Evolutionary conservation across 2,113 vertebrate species (phyloP), one percentile per base, ranked within the genome.

Genomic region (Neogobius melanostomus): DNA sequence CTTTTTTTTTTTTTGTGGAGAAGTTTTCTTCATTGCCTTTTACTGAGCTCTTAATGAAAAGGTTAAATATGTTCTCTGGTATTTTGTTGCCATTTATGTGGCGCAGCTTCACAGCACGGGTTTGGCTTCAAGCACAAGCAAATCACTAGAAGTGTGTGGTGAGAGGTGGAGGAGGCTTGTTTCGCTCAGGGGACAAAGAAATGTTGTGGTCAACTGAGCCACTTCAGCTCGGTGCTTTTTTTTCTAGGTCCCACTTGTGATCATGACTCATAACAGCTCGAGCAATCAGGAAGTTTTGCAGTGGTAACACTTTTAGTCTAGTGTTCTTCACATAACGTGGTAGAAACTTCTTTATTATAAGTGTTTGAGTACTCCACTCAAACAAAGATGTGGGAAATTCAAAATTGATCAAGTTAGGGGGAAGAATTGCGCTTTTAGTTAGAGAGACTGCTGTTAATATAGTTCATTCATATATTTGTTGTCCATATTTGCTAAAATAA

Each of bases 161-260:
- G 64, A 71, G 60, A 57, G 66, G 64, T 63, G 79, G 66, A 43
- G 54, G 70, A 60, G 66, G 74, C 21, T 21, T 21, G 21, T 21
- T 21, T 21, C 2, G 21, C 69, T 80, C 69, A 65, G 68, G 59
- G 53, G 74, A 66, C 66, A 68, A 52, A 63, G 73, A 28, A 56
- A 56, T 56, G 36, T 36, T 4, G 28, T 63, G 86, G 72, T 80
- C 76, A 70, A 66, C 50, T 75, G 77, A 67, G 73, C 64, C 67
- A 53, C 71, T 65, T 10, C 56, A 72, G 51, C 8, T 8, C 10
- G 17, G 75, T 68, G 71, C 77, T 48, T 50, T 82, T 9, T n/a
- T 16, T 69, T 72, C 72, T 80, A 89, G 87, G 82, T 11, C 28
- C 17, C 86, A 70, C 74, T 81, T 85, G 84, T 90, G 83, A 87